Percentiles rank a stretch among this genome's conserved stretches.
Evolutionary conservation across 2,888 invertebrate species (phyloP).

Genomic region (Thysanoteuthis rhombus): DNA sequence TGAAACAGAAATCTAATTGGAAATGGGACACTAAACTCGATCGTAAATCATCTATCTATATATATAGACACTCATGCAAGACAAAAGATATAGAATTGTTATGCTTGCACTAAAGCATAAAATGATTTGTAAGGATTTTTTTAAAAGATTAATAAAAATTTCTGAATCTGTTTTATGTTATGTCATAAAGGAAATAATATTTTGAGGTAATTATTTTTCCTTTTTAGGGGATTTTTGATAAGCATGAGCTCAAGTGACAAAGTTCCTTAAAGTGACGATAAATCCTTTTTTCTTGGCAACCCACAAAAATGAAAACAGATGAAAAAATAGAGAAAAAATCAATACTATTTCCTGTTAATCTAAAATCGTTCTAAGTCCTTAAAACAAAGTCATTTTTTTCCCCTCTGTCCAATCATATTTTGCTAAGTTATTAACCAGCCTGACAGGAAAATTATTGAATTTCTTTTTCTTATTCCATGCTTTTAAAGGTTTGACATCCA

Average conservation of each 20-base stretch:
- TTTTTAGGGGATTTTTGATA: background rate
- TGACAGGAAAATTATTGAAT: background rate
- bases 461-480: background rate
- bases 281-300: background rate
- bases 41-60: background rate
- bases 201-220: background rate
- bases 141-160: background rate
- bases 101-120: background rate
- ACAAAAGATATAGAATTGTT: background rate
- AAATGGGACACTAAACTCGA: too few species aligned
- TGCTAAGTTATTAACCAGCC: background rate
- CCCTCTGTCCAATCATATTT: background rate
- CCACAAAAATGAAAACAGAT: background rate
- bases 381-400: background rate
- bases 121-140: background rate
- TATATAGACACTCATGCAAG: background rate
- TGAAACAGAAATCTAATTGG: too few species aligned
- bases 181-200: background rate
- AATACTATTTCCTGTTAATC: slow-evolving; percentile 12
- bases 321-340: background rate
- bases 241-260: background rate
- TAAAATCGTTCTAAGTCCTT: background rate
- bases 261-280: background rate
- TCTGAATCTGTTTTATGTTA: background rate
- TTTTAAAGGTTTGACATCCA: background rate